Conservation (phyloP, 37 sponge, comb jelly and placozoan genomes). For the Spongilla lacustris region DNA sequence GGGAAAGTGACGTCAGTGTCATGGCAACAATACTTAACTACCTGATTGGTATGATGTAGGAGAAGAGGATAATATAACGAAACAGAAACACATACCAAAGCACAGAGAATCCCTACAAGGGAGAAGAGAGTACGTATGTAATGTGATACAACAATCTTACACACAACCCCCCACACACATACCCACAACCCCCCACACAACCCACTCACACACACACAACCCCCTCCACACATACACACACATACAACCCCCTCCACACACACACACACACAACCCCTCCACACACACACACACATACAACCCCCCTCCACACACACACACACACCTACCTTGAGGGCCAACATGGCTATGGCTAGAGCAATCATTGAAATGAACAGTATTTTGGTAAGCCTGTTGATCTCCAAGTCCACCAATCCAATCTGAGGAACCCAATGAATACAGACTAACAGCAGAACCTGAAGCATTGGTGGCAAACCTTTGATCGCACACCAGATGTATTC, state of each 20-base stretch:
- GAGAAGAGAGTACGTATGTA: no score
- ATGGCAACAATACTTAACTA: no score
- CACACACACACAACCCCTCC: not conserved
- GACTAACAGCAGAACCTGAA: not conserved
- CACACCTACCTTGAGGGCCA: slow-evolving; percentile 69
- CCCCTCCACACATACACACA: slow-evolving; percentile 24
- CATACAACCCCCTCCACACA: slow-evolving; percentile 19
- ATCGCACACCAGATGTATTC: slow-evolving; percentile 77
- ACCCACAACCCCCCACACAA: not conserved
- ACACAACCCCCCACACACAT: slow-evolving; percentile 4
- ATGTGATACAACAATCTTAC: not conserved
- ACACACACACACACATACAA: not conserved
- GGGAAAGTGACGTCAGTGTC: not conserved
- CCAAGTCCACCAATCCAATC: slow-evolving; percentile 88
- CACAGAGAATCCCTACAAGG: slow-evolving; percentile 63
- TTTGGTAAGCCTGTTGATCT: slow-evolving; percentile 94
- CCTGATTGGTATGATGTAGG: slow-evolving; percentile 97
- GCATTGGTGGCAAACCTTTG: slow-evolving; percentile 61
- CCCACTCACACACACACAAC: not conserved
- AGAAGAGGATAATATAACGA: slow-evolving; percentile 90
- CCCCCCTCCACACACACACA: not conserved
- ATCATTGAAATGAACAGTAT: slow-evolving; percentile 83
- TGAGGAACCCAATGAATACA: slow-evolving; percentile 15
- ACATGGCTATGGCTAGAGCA: slow-evolving; percentile 58
- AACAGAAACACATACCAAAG: slow-evolving; percentile 85